These are phyloP conservation scores for Chionoecetes opilio DNA, from an alignment of 1,140 invertebrate genomes.

Conservation along the genomic window DNA sequence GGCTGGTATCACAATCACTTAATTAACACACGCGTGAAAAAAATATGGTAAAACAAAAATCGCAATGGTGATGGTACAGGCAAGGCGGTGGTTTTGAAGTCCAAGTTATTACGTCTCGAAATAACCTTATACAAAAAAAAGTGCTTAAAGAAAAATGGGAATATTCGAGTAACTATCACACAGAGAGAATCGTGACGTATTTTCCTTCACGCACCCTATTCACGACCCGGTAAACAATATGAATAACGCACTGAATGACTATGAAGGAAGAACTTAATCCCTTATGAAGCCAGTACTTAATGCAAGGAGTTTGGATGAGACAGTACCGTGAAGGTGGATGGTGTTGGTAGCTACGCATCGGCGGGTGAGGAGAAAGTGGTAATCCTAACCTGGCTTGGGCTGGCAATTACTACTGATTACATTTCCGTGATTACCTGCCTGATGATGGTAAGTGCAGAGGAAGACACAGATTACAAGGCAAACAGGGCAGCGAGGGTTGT, in stretches of 20 bases:
- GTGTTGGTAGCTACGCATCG: neutral
- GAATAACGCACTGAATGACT: neutral
- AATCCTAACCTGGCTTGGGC: neutral
- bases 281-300: neutral
- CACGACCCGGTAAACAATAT: too few species aligned
- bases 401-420: conserved; percentile 37
- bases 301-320: neutral
- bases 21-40: neutral
- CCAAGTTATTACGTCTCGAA: too few species aligned
- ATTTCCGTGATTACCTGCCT: neutral
- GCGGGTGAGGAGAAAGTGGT: conserved; percentile 20
- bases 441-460: conserved; percentile 12
- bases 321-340: neutral
- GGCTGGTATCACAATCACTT: neutral
- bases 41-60: neutral
- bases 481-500: neutral
- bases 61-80: too few species aligned
- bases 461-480: neutral
- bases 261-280: conserved; percentile 2
- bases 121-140: too few species aligned
- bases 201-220: too few species aligned
- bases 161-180: too few species aligned
- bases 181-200: too few species aligned
- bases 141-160: too few species aligned
- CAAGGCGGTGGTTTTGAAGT: too few species aligned